These are phyloP conservation scores for Temnothorax longispinosus DNA, from an alignment of 1,140 invertebrate genomes.

Conservation along the genomic window DNA sequence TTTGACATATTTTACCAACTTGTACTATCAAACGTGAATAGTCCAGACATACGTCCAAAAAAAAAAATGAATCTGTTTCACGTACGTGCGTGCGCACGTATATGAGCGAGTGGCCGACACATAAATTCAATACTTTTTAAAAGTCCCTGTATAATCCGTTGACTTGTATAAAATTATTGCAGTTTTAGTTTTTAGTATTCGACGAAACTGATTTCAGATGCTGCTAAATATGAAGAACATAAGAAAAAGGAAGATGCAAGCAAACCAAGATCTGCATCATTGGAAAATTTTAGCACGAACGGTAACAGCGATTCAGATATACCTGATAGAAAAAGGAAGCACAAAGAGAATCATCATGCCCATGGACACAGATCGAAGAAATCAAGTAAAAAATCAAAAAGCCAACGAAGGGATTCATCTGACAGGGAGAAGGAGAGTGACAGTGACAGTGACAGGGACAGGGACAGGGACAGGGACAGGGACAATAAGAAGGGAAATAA, in stretches of 20 bases:
- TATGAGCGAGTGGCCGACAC: no score
- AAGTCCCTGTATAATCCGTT: slow-evolving; percentile 68
- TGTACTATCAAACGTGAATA: no score
- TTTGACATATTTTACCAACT: no score
- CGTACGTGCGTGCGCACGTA: no score
- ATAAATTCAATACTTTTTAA: slow-evolving; percentile 70
- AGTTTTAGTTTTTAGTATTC: slow-evolving; percentile 77
- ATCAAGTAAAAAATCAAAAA: slow-evolving; percentile 56
- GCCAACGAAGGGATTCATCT: slow-evolving; percentile 57
- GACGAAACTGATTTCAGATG: slow-evolving; percentile 87
- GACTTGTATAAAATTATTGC: slow-evolving; percentile 32
- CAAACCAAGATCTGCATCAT: slow-evolving; percentile 64
- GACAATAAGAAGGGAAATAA: slow-evolving; percentile 69
- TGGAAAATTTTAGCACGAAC: slow-evolving; percentile 53
- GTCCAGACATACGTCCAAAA: no score
- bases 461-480: slow-evolving; percentile 66
- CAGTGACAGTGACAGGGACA: slow-evolving; percentile 70
- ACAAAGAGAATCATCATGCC: slow-evolving; percentile 46
- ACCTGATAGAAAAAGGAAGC: slow-evolving; percentile 55
- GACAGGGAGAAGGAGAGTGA: slow-evolving; percentile 60
- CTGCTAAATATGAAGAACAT: slow-evolving; percentile 89
- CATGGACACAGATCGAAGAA: slow-evolving; percentile 71
- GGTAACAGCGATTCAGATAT: slow-evolving; percentile 59
- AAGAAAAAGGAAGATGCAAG: slow-evolving; percentile 86
- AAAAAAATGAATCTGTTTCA: no score